Percentiles rank a stretch among this genome's conserved stretches.
Evolutionary conservation across 1,140 invertebrate species (phyloP).

Genomic region (Hyphantria cunea): DNA sequence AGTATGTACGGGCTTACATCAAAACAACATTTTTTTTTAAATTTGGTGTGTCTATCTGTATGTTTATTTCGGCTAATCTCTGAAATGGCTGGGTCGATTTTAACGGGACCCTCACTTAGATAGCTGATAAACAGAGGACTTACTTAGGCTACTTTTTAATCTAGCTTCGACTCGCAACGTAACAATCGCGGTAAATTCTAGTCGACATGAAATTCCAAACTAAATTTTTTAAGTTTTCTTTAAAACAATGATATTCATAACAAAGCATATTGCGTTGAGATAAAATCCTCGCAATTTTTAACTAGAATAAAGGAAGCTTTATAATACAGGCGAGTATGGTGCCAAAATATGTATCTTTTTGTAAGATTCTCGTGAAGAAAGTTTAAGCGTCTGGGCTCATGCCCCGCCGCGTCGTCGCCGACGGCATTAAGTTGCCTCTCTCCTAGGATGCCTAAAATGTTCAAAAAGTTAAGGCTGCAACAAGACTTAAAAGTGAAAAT

Average conservation of each 20-base stretch:
- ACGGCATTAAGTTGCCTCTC: conserved; percentile 51
- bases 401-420: conserved; percentile 66
- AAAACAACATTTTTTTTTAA: no score
- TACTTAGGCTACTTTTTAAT: no score
- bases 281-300: conserved; percentile 19
- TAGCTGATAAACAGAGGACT: no score
- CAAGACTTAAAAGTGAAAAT: background rate
- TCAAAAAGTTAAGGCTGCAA: background rate
- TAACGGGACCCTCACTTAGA: no score
- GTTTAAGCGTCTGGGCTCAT: conserved; percentile 56
- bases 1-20: no score
- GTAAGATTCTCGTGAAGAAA: conserved; percentile 54
- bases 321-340: conserved; percentile 46
- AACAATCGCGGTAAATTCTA: no score
- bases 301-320: conserved; percentile 25
- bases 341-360: conserved; percentile 65
- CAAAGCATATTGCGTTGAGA: conserved; percentile 22
- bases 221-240: conserved; percentile 3
- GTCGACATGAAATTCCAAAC: conserved; percentile 5
- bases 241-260: conserved; percentile 19
- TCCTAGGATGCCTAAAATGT: conserved; percentile 54
- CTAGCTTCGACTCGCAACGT: no score
- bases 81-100: no score
- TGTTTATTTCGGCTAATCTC: no score
- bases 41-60: no score